Evolutionary conservation across 1,140 invertebrate species (phyloP).

Genomic region (Drosophila sp.): DNA sequence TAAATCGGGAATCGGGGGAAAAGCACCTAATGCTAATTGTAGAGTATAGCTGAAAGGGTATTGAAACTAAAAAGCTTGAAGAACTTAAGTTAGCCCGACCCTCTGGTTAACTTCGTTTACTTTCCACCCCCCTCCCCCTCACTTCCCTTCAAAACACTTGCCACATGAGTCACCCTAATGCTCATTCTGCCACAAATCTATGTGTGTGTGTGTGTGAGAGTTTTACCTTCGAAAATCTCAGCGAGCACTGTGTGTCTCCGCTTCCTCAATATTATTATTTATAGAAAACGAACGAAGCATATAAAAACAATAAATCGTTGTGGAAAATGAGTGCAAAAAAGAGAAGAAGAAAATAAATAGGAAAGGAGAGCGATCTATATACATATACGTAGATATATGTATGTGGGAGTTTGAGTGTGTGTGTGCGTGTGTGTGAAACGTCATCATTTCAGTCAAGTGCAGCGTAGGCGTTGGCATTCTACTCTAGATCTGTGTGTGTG

Average conservation of each 20-base stretch:
- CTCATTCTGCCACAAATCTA: constrained; percentile 21
- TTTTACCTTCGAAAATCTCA: constrained; percentile 36
- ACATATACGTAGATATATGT: neutral
- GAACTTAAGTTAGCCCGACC: neutral
- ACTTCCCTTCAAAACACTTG: constrained; percentile 16
- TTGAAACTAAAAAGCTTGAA: neutral
- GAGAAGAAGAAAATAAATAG: neutral
- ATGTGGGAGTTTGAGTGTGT: neutral
- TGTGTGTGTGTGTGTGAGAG: neutral
- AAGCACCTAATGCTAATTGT: no score
- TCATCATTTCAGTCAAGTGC: constrained; percentile 39
- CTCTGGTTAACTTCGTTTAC: neutral
- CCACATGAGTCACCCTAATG: constrained; percentile 64
- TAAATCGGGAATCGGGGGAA: no score
- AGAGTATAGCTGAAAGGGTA: no score
- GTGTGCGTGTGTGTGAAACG: constrained; percentile 20
- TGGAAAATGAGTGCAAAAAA: constrained; percentile 53
- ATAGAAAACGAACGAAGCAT: constrained; percentile 49
- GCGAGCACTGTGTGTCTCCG: constrained; percentile 18
- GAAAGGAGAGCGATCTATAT: neutral
- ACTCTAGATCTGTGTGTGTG: constrained; percentile 2
- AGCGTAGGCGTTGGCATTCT: constrained; percentile 13
- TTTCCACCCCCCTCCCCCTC: neutral
- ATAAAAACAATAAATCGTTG: constrained; percentile 58
- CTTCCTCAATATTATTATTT: constrained; percentile 58